Base-by-base conservation (phyloP, 2,888 invertebrate genomes). In the Melanostoma scalare region DNA sequence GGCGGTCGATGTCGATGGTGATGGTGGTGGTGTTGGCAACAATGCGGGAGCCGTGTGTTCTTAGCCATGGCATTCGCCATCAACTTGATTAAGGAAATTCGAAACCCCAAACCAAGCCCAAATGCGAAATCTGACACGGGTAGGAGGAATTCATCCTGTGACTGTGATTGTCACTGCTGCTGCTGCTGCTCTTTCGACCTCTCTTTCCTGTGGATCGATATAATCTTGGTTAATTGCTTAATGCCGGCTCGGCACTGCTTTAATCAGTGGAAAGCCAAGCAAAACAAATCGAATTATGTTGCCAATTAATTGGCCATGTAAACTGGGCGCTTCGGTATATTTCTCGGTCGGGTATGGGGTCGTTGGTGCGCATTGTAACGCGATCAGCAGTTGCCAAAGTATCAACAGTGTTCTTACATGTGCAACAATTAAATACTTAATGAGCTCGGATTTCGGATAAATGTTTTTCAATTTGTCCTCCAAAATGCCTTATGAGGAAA, bases 191-290 rank as follows among this genome's bases (percentile, higher is more conserved):
- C 5, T 30, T 40, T 53, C 44, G 6, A 42, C 35, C 33, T 33
- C 8, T 30, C 30, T 2, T 1, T 3, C 6, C 55, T 36, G 42
- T n/a, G 55, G 55, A 58, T 53, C 58, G 46, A 71, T 75, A 65
- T 71, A 75, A 80, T 80, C 65, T 58, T 52, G 58, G 69, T 75
- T 75, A 80, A 80, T 80, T 80, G 60, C 58, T 71, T 80, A 65
- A 75, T 80, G 58, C 69, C 36, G 38, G 20, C 20, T 20, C 10
- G 56, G 52, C 75, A 52, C 40, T 44, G 63, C 55, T 71, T 80
- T 71, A 80, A 80, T 75, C 75, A 60, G 8, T 9, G 36, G 36
- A 30, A 56, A 52, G 56, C 20, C 52, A 63, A 68, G 36, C 46
- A 74, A 69, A 67, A 42, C 40, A 40, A 80, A 75, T 75, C 65